These are phyloP conservation scores for Leptocoma aspasia DNA, from an alignment of 2,113 vertebrate genomes.

Conservation along the genomic window DNA sequence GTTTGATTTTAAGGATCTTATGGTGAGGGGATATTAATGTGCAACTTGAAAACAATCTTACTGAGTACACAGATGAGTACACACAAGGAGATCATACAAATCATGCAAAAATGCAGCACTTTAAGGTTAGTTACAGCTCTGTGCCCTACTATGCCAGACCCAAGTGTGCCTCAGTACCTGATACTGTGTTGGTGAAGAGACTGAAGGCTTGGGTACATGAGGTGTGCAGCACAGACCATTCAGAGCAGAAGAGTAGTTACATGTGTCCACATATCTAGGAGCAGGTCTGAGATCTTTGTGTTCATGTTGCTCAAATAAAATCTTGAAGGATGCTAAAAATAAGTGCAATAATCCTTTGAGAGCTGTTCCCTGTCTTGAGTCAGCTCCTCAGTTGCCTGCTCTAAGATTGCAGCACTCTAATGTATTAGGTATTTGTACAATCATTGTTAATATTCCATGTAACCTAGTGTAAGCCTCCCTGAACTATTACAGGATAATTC, in stretches of 20 bases:
- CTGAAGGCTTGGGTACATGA: background rate
- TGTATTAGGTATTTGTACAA: slow-evolving; percentile 14
- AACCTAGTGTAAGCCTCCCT: slow-evolving; percentile 12
- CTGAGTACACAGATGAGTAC: background rate
- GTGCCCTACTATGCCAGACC: background rate
- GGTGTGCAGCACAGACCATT: background rate
- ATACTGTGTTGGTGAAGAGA: background rate
- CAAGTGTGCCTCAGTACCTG: background rate
- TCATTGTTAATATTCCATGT: slow-evolving; percentile 16
- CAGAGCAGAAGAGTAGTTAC: background rate
- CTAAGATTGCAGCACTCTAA: background rate
- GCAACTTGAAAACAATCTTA: background rate
- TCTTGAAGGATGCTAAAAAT: background rate
- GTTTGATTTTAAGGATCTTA: background rate
- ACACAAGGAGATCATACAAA: background rate
- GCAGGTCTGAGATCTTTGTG: background rate
- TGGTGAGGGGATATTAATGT: background rate
- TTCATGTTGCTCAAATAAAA: background rate
- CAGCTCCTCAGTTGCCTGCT: background rate
- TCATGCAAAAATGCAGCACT: background rate
- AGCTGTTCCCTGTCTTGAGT: background rate
- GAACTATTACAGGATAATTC: slow-evolving; percentile 36
- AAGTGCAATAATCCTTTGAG: background rate
- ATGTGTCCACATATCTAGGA: background rate
- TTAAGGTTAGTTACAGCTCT: background rate